Percentiles rank a stretch among this genome's conserved stretches.
Conservation (phyloP, 2,797 vertebrate genomes). For the Neosilurus mollespiculum region DNA sequence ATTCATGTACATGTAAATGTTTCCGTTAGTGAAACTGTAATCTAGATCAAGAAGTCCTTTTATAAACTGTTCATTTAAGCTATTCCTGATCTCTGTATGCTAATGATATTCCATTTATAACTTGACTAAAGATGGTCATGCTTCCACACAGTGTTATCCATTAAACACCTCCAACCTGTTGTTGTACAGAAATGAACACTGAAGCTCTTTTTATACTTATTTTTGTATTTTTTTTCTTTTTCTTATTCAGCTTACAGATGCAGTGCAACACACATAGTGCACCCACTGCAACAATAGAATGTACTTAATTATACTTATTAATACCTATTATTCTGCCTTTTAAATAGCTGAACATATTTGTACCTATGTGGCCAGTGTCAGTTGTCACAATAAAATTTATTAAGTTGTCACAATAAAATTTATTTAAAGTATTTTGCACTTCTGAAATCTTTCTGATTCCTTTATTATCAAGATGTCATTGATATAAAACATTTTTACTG, state of each 20-base stretch:
- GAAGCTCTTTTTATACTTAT: not conserved
- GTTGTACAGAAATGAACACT: not conserved
- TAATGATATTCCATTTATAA: not conserved
- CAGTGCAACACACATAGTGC: not conserved
- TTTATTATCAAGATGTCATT: not conserved
- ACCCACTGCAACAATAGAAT: not conserved
- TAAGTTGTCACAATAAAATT: not conserved
- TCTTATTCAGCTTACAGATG: not conserved
- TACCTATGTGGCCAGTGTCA: not conserved
- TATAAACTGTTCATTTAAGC: not conserved
- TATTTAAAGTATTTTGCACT: not conserved
- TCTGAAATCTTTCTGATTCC: not conserved
- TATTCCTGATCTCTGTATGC: not conserved
- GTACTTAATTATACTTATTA: not conserved
- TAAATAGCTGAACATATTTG: not conserved
- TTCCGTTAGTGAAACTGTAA: not conserved
- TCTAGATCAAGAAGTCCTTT: not conserved
- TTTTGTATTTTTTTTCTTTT: not conserved
- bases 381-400: not conserved
- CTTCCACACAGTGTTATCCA: not conserved
- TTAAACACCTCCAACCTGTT: not conserved
- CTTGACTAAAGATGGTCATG: not conserved
- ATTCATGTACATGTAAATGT: not conserved
- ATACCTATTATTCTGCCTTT: not conserved
- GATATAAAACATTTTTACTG: not conserved